phyloP scores from a whole-genome alignment of 2,113 vertebrate genomes.

The Cettia cetti region DNA sequence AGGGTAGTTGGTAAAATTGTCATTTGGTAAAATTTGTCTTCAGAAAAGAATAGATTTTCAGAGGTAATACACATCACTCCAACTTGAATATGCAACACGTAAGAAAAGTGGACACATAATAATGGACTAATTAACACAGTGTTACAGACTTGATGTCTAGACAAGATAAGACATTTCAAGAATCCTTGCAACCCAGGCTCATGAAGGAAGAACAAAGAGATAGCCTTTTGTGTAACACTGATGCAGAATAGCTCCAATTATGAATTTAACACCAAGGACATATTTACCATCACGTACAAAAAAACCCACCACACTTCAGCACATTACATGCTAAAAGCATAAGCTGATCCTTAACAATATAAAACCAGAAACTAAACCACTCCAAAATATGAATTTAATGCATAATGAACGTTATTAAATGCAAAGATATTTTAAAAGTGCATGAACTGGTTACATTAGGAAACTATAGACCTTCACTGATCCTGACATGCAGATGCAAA shows the following conservation, averaged over 20 bases:
- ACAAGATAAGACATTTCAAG: slow-evolving; percentile 77
- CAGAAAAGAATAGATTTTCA: slow-evolving; percentile 22
- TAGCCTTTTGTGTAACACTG: slow-evolving; percentile 35
- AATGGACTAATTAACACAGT: slow-evolving; percentile 50
- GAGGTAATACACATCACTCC: slow-evolving; percentile 24
- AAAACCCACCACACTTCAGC: not conserved
- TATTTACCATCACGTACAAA: not conserved
- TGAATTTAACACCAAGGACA: slow-evolving; percentile 27
- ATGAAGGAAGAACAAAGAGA: slow-evolving; percentile 58
- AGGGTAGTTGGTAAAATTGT: not conserved
- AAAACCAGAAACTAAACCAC: not conserved
- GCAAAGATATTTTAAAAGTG: not conserved
- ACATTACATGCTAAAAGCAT: slow-evolving; percentile 7
- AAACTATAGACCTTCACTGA: not conserved
- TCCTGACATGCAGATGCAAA: not conserved
- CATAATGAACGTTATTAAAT: not conserved
- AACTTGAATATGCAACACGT: slow-evolving; percentile 18
- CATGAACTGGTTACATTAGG: not conserved
- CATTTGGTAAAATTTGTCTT: slow-evolving; percentile 5
- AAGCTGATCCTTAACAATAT: not conserved
- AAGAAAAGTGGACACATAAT: slow-evolving; percentile 51
- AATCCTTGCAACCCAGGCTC: slow-evolving; percentile 35
- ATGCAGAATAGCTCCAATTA: slow-evolving; percentile 14
- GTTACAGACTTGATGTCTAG: slow-evolving; percentile 79
- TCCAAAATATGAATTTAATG: not conserved